These are phyloP conservation scores for Ammospiza maritima DNA, from an alignment of 2,797 vertebrate species.

Conservation along the genomic window DNA sequence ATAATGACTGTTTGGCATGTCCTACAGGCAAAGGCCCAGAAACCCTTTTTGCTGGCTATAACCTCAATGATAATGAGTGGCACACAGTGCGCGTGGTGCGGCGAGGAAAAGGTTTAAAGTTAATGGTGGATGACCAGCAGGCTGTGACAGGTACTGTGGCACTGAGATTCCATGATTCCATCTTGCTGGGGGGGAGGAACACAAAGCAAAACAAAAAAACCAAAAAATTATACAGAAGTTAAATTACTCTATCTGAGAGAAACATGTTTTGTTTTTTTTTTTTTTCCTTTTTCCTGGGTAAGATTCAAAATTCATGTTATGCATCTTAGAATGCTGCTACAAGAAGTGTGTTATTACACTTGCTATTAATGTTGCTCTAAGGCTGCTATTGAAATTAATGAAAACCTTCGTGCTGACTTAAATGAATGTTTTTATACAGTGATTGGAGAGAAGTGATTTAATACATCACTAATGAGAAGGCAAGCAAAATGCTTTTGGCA, in stretches of 20 bases:
- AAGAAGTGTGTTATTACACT: not conserved
- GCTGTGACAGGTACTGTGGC: constrained; percentile 91
- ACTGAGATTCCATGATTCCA: accelerated
- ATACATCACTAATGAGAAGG: not conserved
- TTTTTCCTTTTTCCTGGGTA: not conserved
- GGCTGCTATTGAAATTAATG: not conserved
- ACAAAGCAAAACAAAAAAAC: not conserved
- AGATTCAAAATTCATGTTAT: not conserved
- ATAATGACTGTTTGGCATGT: constrained; percentile 94
- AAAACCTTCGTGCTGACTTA: not conserved
- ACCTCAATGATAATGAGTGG: constrained; percentile 99
- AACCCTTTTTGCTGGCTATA: constrained; percentile 98
- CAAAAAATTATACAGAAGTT: not conserved
- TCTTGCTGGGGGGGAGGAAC: not conserved
- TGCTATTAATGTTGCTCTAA: not conserved
- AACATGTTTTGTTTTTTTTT: not conserved
- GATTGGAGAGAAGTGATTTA: not conserved
- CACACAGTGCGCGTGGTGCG: constrained; percentile 98
- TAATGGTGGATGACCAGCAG: constrained; percentile 94
- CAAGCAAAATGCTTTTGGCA: constrained; percentile 8
- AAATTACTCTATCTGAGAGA: not conserved
- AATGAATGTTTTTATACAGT: not conserved
- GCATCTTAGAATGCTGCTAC: not conserved
- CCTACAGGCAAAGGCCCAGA: constrained; percentile 99
- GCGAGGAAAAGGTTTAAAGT: constrained; percentile 95